phyloP scores from a whole-genome alignment of 2,797 vertebrate genomes.

The Adrianichthys oophorus region DNA sequence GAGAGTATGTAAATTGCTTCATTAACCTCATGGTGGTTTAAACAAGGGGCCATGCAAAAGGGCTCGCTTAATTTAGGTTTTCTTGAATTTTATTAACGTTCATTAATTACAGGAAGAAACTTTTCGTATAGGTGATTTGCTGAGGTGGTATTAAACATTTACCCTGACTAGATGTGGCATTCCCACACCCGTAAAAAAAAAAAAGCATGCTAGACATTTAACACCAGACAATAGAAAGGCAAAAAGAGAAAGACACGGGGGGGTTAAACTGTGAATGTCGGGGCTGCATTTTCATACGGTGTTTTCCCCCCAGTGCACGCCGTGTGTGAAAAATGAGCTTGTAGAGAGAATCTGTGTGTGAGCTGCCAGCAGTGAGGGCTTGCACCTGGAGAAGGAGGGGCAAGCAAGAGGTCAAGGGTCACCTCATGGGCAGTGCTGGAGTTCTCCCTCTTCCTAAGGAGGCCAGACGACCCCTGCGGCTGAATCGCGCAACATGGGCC shows the following conservation, averaged over 20 bases:
- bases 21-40: constrained; percentile 80
- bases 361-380: constrained; percentile 74
- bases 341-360: constrained; percentile 48
- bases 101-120: constrained; percentile 74
- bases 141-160: constrained; percentile 68
- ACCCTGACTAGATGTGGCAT: too few relatives aligned
- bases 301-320: constrained; percentile 23
- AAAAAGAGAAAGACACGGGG: constrained; percentile 29
- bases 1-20: constrained; percentile 80
- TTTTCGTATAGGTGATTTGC: constrained; percentile 69
- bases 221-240: constrained; percentile 54
- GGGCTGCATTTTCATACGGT: constrained; percentile 51
- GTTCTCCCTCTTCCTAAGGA: constrained; percentile 75
- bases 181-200: constrained; percentile 2
- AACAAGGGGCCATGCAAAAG: constrained; percentile 68
- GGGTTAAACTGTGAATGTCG: constrained; percentile 45
- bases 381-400: constrained; percentile 88
- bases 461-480: constrained; percentile 84
- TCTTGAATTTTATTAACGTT: constrained; percentile 76
- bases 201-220: constrained; percentile 48
- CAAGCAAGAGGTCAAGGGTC: constrained; percentile 82
- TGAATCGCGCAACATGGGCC: constrained; percentile 79
- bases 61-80: constrained; percentile 66
- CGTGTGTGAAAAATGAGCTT: constrained; percentile 62
- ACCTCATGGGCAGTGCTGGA: constrained; percentile 79